Percentiles rank a stretch among this genome's conserved stretches.
These are phyloP conservation scores for Acanthopagrus latus DNA, from an alignment of 2,797 vertebrate genomes.

Conservation along the genomic window DNA sequence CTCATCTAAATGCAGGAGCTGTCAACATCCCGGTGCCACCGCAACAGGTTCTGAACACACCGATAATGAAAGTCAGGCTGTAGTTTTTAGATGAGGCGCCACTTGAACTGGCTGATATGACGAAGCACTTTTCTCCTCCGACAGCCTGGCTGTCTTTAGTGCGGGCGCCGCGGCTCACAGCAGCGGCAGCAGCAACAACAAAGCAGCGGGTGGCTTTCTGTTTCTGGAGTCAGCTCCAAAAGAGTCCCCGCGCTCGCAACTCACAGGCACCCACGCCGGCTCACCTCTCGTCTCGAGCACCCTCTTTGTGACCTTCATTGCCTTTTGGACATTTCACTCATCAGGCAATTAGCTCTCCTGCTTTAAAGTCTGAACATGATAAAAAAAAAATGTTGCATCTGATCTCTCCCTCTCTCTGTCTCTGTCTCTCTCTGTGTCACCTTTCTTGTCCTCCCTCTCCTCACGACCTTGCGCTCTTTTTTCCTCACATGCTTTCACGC, in stretches of 20 bases:
- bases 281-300: constrained; percentile 1
- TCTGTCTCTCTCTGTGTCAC: background rate
- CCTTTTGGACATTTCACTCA: constrained; percentile 13
- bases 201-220: constrained; percentile 18
- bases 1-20: constrained; percentile 30
- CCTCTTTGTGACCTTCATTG: constrained; percentile 43
- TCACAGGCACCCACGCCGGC: background rate
- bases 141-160: constrained; percentile 36
- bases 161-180: constrained; percentile 37
- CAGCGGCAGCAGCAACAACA: constrained; percentile 44
- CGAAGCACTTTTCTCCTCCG: constrained; percentile 41
- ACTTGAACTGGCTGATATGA: constrained; percentile 53
- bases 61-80: background rate
- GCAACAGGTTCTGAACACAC: constrained; percentile 40
- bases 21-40: background rate
- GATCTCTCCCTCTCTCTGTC: background rate
- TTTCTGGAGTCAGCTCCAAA: constrained; percentile 45
- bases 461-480: background rate
- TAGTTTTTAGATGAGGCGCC: constrained; percentile 24
- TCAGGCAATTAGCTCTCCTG: background rate
- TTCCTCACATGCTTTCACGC: background rate
- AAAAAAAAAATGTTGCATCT: background rate
- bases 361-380: background rate
- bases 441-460: background rate
- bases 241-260: constrained; percentile 7